Evolutionary conservation across 2,113 vertebrate species (phyloP), one percentile per base, ranked within the genome.

Genomic region (Prolemur simus): DNA sequence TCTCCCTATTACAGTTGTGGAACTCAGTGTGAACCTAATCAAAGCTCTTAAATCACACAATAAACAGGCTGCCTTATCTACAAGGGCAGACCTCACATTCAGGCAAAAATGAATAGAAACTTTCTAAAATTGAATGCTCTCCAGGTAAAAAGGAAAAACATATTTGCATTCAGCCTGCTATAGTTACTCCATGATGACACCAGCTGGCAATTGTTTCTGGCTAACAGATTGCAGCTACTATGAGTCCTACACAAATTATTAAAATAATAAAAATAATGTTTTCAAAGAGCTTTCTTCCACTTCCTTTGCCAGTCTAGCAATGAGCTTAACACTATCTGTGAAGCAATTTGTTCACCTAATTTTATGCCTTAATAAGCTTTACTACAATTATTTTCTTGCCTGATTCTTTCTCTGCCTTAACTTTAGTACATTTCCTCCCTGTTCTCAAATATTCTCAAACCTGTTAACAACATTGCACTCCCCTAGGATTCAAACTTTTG

Each of bases 261-360:
- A 98, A 98, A 98, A 97, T 97, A 98, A 97, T 97, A 97, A 97
- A 97, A 98, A 89, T 95, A 95, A 97, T 89, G 95, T 96, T 97
- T 97, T 98, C 91, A 73, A 87, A 91, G 87, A 84, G 89, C 94
- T 92, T 94, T 74, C 94, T 91, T 97, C 96, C 42, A 92, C 90
- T 96, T 97, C 95, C 95, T 94, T 73, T 97, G 87, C 96, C 87
- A 85, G 97, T 97, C 93, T 97, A 94, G 84, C 92, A 69, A 73
- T 78, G 69, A 95, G 95, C 74, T 54, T 94, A 93, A 95, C 96
- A 66, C 96, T 94, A 77, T 96, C 95, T 97, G 91, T 39, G 81
- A 97, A 94, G n/a, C 97, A 96, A 95, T 95, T 97, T 97, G 94
- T 96, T 96, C 96, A 92, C 92, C 97, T 96, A 88, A 95, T 97